A percentile compares a stretch with the other conserved stretches of the same genome.
phyloP scores from a whole-genome alignment of 2,113 vertebrate species.

The Tenebrosternarchus preto region DNA sequence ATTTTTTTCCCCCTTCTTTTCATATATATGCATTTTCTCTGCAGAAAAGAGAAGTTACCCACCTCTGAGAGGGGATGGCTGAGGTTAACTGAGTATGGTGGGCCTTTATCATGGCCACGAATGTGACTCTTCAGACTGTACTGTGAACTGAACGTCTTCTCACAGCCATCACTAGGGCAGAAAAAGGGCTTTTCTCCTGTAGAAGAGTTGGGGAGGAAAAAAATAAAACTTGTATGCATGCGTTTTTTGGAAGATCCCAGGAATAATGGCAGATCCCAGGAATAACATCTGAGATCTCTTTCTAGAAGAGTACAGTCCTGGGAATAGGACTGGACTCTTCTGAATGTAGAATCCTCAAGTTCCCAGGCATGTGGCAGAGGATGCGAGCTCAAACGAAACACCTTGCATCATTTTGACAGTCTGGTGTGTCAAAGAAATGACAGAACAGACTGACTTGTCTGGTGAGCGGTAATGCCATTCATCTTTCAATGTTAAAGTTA shows the following conservation, averaged over 20 bases:
- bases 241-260: no score
- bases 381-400: no score
- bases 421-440: background rate
- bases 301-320: no score
- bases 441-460: background rate
- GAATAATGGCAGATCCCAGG: no score
- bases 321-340: no score
- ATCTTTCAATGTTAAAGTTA: background rate
- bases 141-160: constrained; percentile 96
- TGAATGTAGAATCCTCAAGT: no score
- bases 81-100: constrained; percentile 79
- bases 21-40: no score
- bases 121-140: constrained; percentile 98
- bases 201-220: background rate
- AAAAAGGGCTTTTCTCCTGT: constrained; percentile 96
- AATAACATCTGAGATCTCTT: no score
- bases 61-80: constrained; percentile 87
- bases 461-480: background rate
- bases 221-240: background rate
- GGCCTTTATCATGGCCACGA: constrained; percentile 92
- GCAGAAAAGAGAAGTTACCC: constrained; percentile 50
- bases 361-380: no score
- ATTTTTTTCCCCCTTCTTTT: no score
- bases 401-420: background rate
- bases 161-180: constrained; percentile 94